Conservation (phyloP, 1,140 invertebrate genomes). For the Elymnias hypermnestra region DNA sequence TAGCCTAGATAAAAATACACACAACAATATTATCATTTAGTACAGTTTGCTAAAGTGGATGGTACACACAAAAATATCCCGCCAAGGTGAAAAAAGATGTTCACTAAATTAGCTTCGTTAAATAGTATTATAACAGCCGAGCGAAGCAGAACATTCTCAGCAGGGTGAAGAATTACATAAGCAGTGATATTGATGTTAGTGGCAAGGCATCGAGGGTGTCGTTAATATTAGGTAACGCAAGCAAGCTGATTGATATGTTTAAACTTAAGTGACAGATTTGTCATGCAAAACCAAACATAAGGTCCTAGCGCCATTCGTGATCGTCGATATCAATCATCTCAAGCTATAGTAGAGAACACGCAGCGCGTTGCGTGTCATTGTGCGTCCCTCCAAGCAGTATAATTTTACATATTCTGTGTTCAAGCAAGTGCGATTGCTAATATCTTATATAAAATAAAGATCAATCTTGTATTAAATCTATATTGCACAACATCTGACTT, state of each 20-base stretch:
- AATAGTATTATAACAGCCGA: constrained; percentile 40
- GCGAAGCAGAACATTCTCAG: constrained; percentile 74
- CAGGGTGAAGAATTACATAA: constrained; percentile 67
- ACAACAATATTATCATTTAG: constrained; percentile 25
- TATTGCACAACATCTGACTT: too few relatives aligned
- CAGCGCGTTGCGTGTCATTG: too few relatives aligned
- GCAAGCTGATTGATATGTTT: constrained; percentile 51
- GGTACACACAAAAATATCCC: constrained; percentile 31
- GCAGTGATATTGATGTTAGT: constrained; percentile 71
- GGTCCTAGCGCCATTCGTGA: too few relatives aligned
- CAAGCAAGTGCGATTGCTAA: too few relatives aligned
- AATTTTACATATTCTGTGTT: too few relatives aligned
- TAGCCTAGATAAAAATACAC: constrained; percentile 33
- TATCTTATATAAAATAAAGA: too few relatives aligned
- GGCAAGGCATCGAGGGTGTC: constrained; percentile 67
- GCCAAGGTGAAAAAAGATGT: constrained; percentile 40
- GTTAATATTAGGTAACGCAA: constrained; percentile 51
- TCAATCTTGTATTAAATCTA: too few relatives aligned
- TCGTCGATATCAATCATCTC: too few relatives aligned
- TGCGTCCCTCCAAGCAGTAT: too few relatives aligned
- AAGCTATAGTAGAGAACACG: too few relatives aligned
- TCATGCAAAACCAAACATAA: constrained; percentile 32
- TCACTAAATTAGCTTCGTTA: constrained; percentile 13
- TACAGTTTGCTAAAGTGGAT: neutral
- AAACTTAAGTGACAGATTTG: constrained; percentile 23